These are phyloP conservation scores for Proales similis DNA, from an alignment of 1,140 invertebrate species.

Conservation along the genomic window DNA sequence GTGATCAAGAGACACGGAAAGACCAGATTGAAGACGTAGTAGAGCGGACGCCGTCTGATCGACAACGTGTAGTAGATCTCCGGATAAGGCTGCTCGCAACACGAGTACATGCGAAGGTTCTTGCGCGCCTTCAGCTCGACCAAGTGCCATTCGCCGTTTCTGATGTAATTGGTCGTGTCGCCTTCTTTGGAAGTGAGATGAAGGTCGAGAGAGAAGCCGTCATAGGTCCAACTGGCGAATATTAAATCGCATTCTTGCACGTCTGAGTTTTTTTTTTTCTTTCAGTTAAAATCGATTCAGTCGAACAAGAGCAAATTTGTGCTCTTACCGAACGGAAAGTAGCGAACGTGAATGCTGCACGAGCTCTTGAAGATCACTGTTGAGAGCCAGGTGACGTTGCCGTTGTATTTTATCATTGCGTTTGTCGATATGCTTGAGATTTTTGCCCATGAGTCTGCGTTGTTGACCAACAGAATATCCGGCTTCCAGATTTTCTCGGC, in stretches of 20 bases:
- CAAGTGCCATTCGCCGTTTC: constrained; percentile 55
- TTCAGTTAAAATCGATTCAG: neutral
- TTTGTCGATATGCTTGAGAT: constrained; percentile 37
- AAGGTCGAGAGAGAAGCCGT: constrained; percentile 6
- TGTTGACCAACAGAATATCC: constrained; percentile 71
- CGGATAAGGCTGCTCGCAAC: constrained; percentile 56
- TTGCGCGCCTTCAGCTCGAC: constrained; percentile 64
- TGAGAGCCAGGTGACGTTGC: constrained; percentile 69
- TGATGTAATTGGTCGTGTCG: constrained; percentile 41
- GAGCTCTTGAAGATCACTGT: constrained; percentile 98
- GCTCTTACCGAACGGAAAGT: constrained; percentile 82
- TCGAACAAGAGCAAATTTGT: neutral
- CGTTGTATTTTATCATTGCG: constrained; percentile 24
- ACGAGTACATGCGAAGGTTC: constrained; percentile 65
- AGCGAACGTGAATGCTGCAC: constrained; percentile 79
- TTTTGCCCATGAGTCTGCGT: constrained; percentile 34
- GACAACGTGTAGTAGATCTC: constrained; percentile 57
- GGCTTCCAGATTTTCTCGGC: constrained; percentile 82
- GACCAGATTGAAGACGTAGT: constrained; percentile 77
- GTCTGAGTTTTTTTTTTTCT: too few species aligned
- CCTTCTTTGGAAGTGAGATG: constrained; percentile 44
- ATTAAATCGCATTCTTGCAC: constrained; percentile 49
- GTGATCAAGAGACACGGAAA: constrained; percentile 75
- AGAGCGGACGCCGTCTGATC: constrained; percentile 63
- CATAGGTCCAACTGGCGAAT: constrained; percentile 24